Evolutionary conservation across 2,113 vertebrate species (phyloP).

Genomic region (Hippocampus barbouri): DNA sequence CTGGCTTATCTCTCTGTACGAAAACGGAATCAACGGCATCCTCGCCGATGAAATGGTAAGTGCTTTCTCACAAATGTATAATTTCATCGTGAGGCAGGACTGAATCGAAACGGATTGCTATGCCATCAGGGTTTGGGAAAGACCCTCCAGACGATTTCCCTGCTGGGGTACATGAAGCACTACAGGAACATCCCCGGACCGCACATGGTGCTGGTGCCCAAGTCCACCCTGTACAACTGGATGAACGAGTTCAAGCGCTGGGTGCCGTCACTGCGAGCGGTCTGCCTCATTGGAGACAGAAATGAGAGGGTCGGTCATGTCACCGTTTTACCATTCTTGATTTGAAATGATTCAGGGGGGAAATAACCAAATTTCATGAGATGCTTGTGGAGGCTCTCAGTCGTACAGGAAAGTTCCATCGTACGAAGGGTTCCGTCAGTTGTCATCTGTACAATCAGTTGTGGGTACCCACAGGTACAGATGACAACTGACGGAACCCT

Average conservation of each 20-base stretch:
- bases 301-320: constrained; percentile 81
- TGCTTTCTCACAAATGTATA: background rate
- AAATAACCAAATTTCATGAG: background rate
- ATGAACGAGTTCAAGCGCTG: constrained; percentile 99
- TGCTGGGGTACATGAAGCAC: constrained; percentile 99
- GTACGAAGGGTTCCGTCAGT: no score
- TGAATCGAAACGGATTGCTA: background rate
- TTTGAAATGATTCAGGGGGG: background rate
- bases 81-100: background rate
- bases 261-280: constrained; percentile 94
- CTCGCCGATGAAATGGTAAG: constrained; percentile 98
- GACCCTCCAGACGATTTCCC: constrained; percentile 95
- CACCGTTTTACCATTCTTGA: background rate
- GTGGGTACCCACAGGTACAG: no score
- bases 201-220: constrained; percentile 98
- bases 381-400: no score
- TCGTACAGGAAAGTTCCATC: no score
- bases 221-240: constrained; percentile 99
- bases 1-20: constrained; percentile 98
- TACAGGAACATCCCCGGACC: constrained; percentile 98
- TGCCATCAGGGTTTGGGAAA: constrained; percentile 88
- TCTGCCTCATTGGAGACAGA: constrained; percentile 93
- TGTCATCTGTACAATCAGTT: no score
- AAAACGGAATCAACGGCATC: constrained; percentile 98
- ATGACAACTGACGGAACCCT: no score